Evolutionary conservation across 2,797 vertebrate species (phyloP), one percentile per base, ranked within the genome.

Genomic region (Diplodus puntazzo): DNA sequence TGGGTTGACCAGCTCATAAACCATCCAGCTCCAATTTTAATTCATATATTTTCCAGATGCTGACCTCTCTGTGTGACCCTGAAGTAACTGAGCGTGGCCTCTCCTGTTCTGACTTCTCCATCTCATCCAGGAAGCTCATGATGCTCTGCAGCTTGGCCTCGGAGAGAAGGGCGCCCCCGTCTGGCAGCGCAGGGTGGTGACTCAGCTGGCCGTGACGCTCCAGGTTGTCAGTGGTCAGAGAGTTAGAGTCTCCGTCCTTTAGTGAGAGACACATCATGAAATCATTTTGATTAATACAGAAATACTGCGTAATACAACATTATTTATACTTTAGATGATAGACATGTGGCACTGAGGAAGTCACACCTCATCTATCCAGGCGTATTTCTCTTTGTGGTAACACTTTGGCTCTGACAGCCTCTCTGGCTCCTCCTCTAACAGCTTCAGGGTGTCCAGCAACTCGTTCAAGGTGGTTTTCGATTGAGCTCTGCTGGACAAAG

Each of bases 61-160:
- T 23, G 89, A 97, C 97, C 95, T 97, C 96, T 91, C 94, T 79
- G 82, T 95, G 96, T 0, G 93, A 94, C 16, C 94, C 95, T 0
- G 96, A 97, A 10, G 96, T 95, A 0, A 96, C 95, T 0, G 97
- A 98, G 5, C 95, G 94, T 0, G 95, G 96, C 16, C 90, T 85
- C 87, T 97, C 97, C 93, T 97, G 97, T 34, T 97, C 97, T 0
- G 96, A 96, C 73, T 95, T 96, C 95, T 99, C 98, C 97, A 98
- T 98, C 94, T 99, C 97, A 2, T 98, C 97, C 91, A 99, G 90
- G 85, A 99, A 99, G 74, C 94, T 98, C 95, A 98, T 96, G 92
- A 99, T 98, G 91, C 96, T 98, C 88, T 97, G 97, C 50, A 99
- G 95, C 80, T 98, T 99, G 88, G 97, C 97, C 89, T 99, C 98